These are phyloP conservation scores for Chanos chanos DNA, from an alignment of 2,797 vertebrate genomes.

Conservation along the genomic window DNA sequence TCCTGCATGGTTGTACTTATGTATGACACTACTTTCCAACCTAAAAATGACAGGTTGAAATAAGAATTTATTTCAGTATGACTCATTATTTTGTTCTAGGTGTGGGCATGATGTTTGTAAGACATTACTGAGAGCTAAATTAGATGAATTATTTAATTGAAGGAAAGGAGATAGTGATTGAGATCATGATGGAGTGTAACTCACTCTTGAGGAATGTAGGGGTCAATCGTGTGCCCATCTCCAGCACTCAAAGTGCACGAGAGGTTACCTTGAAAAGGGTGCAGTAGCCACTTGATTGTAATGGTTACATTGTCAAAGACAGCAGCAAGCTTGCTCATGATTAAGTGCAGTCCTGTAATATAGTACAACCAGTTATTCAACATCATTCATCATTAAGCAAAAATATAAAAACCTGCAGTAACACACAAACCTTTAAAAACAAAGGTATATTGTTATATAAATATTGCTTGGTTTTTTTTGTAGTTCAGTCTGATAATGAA, in stretches of 20 bases:
- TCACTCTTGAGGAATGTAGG: conserved; percentile 84
- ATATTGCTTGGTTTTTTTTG: too few relatives aligned
- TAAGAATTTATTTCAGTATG: too few relatives aligned
- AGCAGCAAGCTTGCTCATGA: conserved; percentile 67
- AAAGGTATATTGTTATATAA: too few relatives aligned
- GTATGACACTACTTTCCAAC: conserved; percentile 73
- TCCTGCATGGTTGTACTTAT: conserved; percentile 77
- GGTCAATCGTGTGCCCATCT: conserved; percentile 83
- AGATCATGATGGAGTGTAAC: conserved; percentile 33
- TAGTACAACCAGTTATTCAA: background rate
- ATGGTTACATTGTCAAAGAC: conserved; percentile 81
- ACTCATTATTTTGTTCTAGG: too few relatives aligned
- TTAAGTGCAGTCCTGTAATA: conserved; percentile 73
- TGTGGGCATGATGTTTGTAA: too few relatives aligned
- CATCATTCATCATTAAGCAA: background rate
- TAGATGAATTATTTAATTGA: too few relatives aligned
- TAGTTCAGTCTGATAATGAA: too few relatives aligned
- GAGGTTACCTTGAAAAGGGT: conserved; percentile 86
- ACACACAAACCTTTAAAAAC: too few relatives aligned
- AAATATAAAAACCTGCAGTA: too few relatives aligned
- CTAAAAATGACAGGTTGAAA: conserved; percentile 57
- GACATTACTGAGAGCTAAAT: too few relatives aligned
- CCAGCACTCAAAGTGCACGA: conserved; percentile 85
- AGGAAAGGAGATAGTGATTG: too few relatives aligned
- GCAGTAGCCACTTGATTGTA: conserved; percentile 86